Conservation (phyloP, 2,797 vertebrate genomes). For the Xerus rutilus region DNA sequence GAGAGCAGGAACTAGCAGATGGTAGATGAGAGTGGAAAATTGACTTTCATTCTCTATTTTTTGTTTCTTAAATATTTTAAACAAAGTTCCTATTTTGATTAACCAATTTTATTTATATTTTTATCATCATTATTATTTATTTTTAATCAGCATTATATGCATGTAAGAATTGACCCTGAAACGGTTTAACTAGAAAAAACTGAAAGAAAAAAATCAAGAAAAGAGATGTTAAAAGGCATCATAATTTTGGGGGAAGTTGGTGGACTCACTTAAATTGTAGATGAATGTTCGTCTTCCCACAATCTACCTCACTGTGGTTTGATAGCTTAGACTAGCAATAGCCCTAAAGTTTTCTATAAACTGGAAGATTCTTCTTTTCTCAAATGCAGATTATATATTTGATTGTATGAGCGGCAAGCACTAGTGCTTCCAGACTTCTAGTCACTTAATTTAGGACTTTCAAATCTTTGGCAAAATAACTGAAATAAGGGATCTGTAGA, state of each 20-base stretch:
- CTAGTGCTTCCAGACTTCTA: background rate
- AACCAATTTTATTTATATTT: background rate
- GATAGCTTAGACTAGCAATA: background rate
- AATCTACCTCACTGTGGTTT: background rate
- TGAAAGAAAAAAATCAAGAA: background rate
- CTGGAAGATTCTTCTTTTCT: background rate
- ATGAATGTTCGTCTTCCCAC: background rate
- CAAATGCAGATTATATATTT: background rate
- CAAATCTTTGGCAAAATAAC: background rate
- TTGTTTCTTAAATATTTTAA: constrained; percentile 55
- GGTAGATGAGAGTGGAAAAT: background rate
- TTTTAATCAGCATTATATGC: background rate
- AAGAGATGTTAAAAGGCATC: constrained; percentile 16
- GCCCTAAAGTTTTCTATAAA: background rate
- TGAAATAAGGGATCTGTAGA: background rate
- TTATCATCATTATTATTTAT: constrained; percentile 4
- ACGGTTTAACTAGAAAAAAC: constrained; percentile 29
- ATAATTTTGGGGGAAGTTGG: background rate
- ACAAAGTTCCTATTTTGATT: constrained; percentile 19
- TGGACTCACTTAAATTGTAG: background rate
- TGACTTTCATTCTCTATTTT: background rate
- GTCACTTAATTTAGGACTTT: constrained; percentile 29
- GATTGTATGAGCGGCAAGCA: background rate
- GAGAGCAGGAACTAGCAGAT: background rate
- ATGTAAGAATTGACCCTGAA: background rate